Evolutionary conservation across 2,113 vertebrate genomes (phyloP).

Genomic region (Ophthalmotilapia sp.): DNA sequence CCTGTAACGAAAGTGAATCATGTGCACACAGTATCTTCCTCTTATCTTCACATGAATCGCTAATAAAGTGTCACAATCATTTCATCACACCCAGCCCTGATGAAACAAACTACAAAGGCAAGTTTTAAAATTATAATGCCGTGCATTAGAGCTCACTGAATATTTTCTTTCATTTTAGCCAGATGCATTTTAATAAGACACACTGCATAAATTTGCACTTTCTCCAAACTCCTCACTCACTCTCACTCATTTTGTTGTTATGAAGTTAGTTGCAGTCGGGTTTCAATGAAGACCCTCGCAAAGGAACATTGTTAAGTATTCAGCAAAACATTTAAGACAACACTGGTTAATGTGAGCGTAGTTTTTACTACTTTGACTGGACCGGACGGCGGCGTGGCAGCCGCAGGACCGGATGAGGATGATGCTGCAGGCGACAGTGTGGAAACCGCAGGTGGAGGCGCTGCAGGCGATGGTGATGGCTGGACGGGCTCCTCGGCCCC

Average conservation of each 20-base stretch:
- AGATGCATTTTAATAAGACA: constrained; percentile 47
- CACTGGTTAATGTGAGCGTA: neutral
- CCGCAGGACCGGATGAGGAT: neutral
- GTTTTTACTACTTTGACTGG: neutral
- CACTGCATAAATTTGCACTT: constrained; percentile 38
- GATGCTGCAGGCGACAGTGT: neutral
- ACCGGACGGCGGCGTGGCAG: neutral
- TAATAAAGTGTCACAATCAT: constrained; percentile 45
- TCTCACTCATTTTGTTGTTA: neutral
- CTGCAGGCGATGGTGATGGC: neutral
- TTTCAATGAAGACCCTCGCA: neutral
- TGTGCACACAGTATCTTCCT: neutral
- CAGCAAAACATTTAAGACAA: neutral
- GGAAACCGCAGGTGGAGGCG: neutral
- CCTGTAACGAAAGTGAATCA: neutral
- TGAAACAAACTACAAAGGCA: constrained; percentile 54
- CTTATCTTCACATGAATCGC: constrained; percentile 27
- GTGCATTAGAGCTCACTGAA: constrained; percentile 22
- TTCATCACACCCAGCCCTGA: constrained; percentile 39
- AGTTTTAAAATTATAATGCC: constrained; percentile 47
- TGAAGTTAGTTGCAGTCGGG: neutral
- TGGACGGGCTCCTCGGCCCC: fast-evolving
- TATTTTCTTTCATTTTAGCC: constrained; percentile 12
- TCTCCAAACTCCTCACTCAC: neutral
- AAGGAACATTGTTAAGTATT: neutral